Base-by-base conservation (phyloP, 2,888 invertebrate species). In the Acleris sparsana region DNA sequence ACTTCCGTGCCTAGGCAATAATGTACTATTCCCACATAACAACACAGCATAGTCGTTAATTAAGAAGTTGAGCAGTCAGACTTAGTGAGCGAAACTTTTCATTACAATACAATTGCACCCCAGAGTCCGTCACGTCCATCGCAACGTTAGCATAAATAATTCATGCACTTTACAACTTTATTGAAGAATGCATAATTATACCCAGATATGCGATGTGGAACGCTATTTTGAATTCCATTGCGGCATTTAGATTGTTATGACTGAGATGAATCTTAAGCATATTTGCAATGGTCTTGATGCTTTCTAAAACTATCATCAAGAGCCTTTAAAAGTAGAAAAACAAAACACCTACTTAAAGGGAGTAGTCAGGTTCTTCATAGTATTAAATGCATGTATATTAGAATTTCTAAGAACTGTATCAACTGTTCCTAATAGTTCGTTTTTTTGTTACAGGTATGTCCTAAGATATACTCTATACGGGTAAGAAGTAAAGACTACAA, bases 91-190 rank as follows among this genome's bases (percentile, higher is more conserved):
- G 29, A 20, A 65, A 65, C 65, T 65, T 65, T 51, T 29, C 20
- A 60, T 18, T 46, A 16, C 60, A 33, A 51, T 46, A 61, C 51
- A 61, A 61, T 55, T 55, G 55, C 55, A 55, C 55, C 43, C 43
- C 7, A 17, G 55, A 25, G 65, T 55, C 65, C 39, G 55, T 56
- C 55, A 65, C 60, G 53, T 65, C 55, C 20, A 56, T 25, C 59
- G 9, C 20, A 48, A 53, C 53, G 43, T 60, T 43, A 55, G 49
- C 53, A 65, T 65, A 60, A 65, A 65, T 65, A 65, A 65, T 65
- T 65, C 65, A 65, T 61, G 60, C 65, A 55, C 65, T 65, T 60
- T 60, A 56, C 20, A 56, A 65, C 55, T 65, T 65, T 56, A 60
- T 65, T 55, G 60, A 65, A 56, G 60, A 60, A 56, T 18, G 59